Evolutionary conservation across 2,888 invertebrate species (phyloP).

Genomic region (Polydrusus cervinus): DNA sequence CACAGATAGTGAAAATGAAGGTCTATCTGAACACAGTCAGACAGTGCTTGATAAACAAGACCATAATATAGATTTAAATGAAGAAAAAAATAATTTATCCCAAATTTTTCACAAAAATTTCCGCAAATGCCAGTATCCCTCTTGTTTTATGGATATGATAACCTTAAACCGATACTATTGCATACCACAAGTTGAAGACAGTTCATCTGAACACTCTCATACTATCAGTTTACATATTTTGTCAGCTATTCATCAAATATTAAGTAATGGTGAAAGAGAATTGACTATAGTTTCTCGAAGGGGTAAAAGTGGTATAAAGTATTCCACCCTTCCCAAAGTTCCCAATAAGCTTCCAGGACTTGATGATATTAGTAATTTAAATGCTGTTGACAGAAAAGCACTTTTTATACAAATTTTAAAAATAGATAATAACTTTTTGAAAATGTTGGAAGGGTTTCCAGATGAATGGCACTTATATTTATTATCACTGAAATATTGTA

Average conservation of each 20-base stretch:
- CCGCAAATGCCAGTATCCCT: conserved; percentile 76
- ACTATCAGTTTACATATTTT: conserved; percentile 77
- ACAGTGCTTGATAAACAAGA: conserved; percentile 14
- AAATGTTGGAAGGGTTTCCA: conserved; percentile 72
- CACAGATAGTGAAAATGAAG: conserved; percentile 58
- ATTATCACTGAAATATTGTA: conserved; percentile 76
- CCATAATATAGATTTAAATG: conserved; percentile 25
- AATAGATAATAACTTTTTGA: conserved; percentile 67
- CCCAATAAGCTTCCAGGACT: conserved; percentile 65
- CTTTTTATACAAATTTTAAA: conserved; percentile 74
- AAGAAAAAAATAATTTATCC: conserved; percentile 68
- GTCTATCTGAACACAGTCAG: conserved; percentile 49
- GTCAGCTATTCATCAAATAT: conserved; percentile 74
- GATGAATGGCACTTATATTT: conserved; percentile 76
- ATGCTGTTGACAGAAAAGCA: conserved; percentile 60
- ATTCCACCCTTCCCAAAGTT: conserved; percentile 45
- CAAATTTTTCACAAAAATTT: conserved; percentile 80
- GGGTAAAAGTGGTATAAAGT: conserved; percentile 56
- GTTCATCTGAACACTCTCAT: conserved; percentile 76
- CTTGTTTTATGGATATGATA: conserved; percentile 80
- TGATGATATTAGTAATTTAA: conserved; percentile 63
- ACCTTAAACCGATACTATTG: conserved; percentile 79
- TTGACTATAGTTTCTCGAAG: conserved; percentile 59
- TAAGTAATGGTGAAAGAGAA: conserved; percentile 53
- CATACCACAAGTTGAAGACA: conserved; percentile 83